Percentiles rank a stretch among this genome's conserved stretches.
Evolutionary conservation across 2,113 vertebrate species (phyloP).

Genomic region (Oreochromis aureus): DNA sequence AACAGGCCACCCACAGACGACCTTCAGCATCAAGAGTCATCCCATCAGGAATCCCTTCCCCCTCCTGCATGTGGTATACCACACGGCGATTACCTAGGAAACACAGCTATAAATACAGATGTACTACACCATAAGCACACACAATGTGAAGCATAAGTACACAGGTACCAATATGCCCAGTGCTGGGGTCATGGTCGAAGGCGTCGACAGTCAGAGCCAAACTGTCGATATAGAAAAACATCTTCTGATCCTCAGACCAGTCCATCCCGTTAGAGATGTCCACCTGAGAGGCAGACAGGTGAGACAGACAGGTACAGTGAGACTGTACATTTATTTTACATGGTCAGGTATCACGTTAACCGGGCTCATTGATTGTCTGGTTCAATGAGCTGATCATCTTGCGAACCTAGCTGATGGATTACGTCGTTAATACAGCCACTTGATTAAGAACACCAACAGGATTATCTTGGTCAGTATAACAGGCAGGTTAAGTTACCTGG

Average conservation of each 20-base stretch:
- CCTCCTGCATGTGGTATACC: constrained; percentile 68
- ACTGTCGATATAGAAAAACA: constrained; percentile 92
- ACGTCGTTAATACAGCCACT: background rate
- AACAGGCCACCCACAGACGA: constrained; percentile 93
- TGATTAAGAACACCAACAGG: background rate
- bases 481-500: constrained; percentile 9
- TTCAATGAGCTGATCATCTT: background rate
- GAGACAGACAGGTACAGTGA: no score
- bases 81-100: constrained; percentile 57
- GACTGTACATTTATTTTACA: no score
- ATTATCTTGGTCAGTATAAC: background rate
- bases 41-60: constrained; percentile 88
- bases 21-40: constrained; percentile 86
- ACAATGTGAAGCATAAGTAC: background rate
- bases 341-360: no score
- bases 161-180: constrained; percentile 61
- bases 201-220: constrained; percentile 83
- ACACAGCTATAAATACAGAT: background rate
- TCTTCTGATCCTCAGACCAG: constrained; percentile 87
- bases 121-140: background rate
- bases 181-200: constrained; percentile 83
- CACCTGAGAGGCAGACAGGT: constrained; percentile 60
- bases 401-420: background rate
- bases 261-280: constrained; percentile 93
- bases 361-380: background rate